Conservation (phyloP, 2,113 vertebrate species). For the Rallus limicola region DNA sequence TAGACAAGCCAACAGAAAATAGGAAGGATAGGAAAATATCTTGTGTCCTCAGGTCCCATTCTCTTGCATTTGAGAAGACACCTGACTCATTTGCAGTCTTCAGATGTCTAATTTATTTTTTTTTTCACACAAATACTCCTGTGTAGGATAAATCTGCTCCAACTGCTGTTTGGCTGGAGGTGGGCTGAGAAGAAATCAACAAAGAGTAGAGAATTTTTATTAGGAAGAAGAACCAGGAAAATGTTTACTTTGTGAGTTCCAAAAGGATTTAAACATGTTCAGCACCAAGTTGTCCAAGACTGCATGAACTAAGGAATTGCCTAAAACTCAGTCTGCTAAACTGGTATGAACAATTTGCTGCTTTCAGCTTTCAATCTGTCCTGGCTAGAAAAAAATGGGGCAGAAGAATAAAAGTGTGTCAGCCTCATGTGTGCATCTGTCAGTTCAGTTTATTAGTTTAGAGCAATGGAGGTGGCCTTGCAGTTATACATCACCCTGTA, state of each 20-base stretch:
- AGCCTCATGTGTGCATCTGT: background rate
- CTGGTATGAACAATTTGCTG: background rate
- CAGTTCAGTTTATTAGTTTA: background rate
- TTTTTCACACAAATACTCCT: background rate
- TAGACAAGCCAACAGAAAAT: background rate
- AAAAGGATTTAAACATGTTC: background rate
- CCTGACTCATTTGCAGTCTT: background rate
- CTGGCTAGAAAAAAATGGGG: background rate
- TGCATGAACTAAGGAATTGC: background rate
- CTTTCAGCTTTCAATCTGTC: background rate
- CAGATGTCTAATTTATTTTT: background rate
- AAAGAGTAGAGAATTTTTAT: background rate
- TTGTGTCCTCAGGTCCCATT: background rate
- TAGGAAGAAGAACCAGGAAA: background rate
- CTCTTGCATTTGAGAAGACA: background rate
- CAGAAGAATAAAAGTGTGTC: background rate
- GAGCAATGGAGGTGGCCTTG: background rate
- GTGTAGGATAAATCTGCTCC: background rate
- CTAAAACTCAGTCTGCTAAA: background rate
- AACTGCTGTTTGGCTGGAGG: background rate
- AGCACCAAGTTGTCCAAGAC: background rate
- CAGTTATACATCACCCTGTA: background rate
- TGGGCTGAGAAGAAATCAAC: background rate
- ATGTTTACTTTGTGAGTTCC: background rate
- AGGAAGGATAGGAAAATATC: background rate